Base-by-base conservation (phyloP, 2,888 invertebrate species). In the Melieria omissa region DNA sequence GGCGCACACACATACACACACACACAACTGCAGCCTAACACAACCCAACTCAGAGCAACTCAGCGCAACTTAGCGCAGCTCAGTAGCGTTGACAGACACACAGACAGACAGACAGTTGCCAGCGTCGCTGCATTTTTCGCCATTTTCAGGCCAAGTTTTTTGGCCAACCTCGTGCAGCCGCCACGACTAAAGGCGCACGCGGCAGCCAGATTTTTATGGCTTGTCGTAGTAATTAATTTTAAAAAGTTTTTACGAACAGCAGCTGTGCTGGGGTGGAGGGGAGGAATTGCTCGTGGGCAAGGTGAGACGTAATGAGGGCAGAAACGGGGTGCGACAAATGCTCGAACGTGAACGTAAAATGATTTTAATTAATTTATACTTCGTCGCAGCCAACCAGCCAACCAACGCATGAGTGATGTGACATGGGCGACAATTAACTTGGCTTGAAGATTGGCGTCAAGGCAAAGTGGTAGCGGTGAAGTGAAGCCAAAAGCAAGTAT, bases 301-400 rank as follows among this genome's bases (percentile, higher is more conserved):
- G 14, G 60, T 12, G 60, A 12, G 42, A 5, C 10, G 44, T 41
- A 42, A 9, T 14, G 58, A 7, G 8, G 14, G n/a, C 1, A 12
- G 44, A 1, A 10, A 14, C 41, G 29, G 29, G 52, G 29, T n/a
- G 49, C 41, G 49, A 41, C 64, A 8, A 58, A 44, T 12, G 61
- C 61, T 61, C 44, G 60, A 49, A 44, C 16, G 67, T 44, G 67
- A 16, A 29, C 41, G 61, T 60, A 60, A 67, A 60, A 67, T 67
- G 42, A 60, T 67, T 67, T 67, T 67, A 67, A 60, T 67, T 67
- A 67, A 67, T 67, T 65, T 67, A 67, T 58, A 58, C 41, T 2
- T 29, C 46, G 46, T 1, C 41, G 16, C 4, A 29, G 10, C 10
- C 10, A 42, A 9, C 29, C 57, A 29, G 57, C 57, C 57, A 42